Percentiles rank a stretch among this genome's conserved stretches.
These are phyloP conservation scores for Athetis lepigone DNA, from an alignment of 2,888 invertebrate species.

Conservation along the genomic window DNA sequence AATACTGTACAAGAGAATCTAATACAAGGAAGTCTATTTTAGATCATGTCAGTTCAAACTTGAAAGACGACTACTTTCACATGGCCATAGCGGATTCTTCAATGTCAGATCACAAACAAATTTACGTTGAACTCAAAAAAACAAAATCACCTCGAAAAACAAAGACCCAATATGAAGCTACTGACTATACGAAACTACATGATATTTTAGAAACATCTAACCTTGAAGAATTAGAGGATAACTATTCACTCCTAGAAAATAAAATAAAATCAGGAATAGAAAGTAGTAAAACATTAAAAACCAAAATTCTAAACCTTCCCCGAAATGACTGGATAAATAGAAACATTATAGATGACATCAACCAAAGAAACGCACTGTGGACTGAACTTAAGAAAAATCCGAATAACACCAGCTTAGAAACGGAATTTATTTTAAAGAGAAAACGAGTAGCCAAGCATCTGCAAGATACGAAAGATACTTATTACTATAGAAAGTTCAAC, in stretches of 20 bases:
- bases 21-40: conserved; percentile 2
- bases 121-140: conserved; percentile 2
- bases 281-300: not conserved
- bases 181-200: not conserved
- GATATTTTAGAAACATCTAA: not conserved
- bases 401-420: not conserved
- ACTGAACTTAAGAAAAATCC: not conserved
- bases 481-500: not conserved
- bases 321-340: conserved; percentile 1
- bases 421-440: not conserved
- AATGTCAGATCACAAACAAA: no score
- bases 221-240: not conserved
- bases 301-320: conserved; percentile 1
- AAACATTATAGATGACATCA: conserved; percentile 1
- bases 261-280: not conserved
- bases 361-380: conserved; percentile 12
- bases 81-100: not conserved
- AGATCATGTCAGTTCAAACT: conserved; percentile 4
- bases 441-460: not conserved
- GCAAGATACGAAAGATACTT: not conserved
- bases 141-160: not conserved
- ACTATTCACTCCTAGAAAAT: not conserved
- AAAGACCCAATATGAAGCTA: not conserved
- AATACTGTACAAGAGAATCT: conserved; percentile 5
- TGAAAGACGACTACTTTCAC: not conserved